Base-by-base conservation (phyloP, 1,140 invertebrate genomes). In the Ceratina japonica region DNA sequence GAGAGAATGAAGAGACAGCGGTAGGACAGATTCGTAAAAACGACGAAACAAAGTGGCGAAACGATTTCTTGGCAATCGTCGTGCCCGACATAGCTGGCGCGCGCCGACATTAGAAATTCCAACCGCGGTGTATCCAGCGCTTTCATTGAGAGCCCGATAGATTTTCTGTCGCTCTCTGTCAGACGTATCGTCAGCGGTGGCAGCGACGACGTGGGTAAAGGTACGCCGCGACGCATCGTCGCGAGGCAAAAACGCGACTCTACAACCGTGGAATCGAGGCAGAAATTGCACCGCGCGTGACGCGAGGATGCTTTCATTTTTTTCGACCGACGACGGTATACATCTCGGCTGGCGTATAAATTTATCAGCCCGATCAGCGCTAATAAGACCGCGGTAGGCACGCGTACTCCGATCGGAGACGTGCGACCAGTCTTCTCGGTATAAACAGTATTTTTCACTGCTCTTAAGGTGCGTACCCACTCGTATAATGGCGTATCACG, bases 121-220 rank as follows among this genome's bases (percentile, higher is more conserved):
- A 59, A 24, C 61, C 49, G 65, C 74, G 37, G 65, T 66, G 71
- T 77, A 77, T 65, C 59, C 27, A 56, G 52, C 69, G 65, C 66
- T 83, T 80, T 83, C 83, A 76, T 71, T 83, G 81, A 84, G 83
- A 82, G 61, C 82, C 65, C 85, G 82, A 85, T 84, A 82, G 79
- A 85, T 81, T 81, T 81, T 85, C 84, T 85, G 80, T 86, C 84
- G 80, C 61, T 75, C 68, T 85, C 75, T 70, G 83, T 86, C 79
- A 82, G 68, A 62, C 62, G 51, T n/a, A 70, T 80, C 73, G 80
- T 85, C 84, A 65, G 44, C 56, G 52, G 22, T 15, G 44, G 8
- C 15, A 12, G 44, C 65, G 64, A 44, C 37, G 37, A 44, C 37
- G 37, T 44, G 37, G 37, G 37, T 44, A 44, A 44, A 44, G 37